phyloP scores from a whole-genome alignment of 2,888 invertebrate species.

The Xylota segnis region DNA sequence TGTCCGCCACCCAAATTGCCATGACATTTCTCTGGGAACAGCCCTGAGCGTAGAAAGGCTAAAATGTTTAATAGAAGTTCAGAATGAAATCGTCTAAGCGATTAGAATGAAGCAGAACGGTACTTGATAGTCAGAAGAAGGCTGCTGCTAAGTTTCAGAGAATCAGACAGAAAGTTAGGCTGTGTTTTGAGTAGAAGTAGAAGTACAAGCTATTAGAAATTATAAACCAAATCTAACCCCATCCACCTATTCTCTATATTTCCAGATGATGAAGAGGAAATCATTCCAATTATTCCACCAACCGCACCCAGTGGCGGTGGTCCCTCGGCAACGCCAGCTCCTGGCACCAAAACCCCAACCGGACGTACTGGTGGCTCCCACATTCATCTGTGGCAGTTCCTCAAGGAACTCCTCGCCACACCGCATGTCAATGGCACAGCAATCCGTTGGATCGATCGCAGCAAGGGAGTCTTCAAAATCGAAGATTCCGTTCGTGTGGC shows the following conservation, averaged over 20 bases:
- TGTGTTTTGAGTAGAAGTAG: too few species aligned
- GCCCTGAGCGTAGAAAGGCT: too few species aligned
- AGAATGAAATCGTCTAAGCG: too few species aligned
- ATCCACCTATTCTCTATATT: background rate
- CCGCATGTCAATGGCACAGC: slow-evolving; percentile 96
- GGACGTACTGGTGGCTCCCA: slow-evolving; percentile 90
- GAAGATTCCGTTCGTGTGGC: slow-evolving; percentile 99
- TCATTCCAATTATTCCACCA: slow-evolving; percentile 77
- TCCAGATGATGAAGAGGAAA: slow-evolving; percentile 85
- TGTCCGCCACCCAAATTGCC: too few species aligned
- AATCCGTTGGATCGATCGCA: slow-evolving; percentile 98
- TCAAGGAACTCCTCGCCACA: slow-evolving; percentile 96
- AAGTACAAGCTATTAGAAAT: too few species aligned
- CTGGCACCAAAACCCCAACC: slow-evolving; percentile 78
- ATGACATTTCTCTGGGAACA: too few species aligned
- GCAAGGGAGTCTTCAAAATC: slow-evolving; percentile 98
- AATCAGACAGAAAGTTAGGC: too few species aligned
- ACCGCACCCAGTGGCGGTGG: slow-evolving; percentile 66
- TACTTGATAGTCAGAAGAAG: too few species aligned
- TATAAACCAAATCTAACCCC: background rate
- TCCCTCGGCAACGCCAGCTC: slow-evolving; percentile 78
- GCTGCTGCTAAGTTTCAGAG: too few species aligned
- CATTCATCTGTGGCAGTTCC: slow-evolving; percentile 99
- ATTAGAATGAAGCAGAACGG: too few species aligned
- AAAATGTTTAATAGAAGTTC: too few species aligned